Evolutionary conservation across 2,888 invertebrate genomes (phyloP), one percentile per base, ranked within the genome.

Genomic region (Apotomis betuletana): DNA sequence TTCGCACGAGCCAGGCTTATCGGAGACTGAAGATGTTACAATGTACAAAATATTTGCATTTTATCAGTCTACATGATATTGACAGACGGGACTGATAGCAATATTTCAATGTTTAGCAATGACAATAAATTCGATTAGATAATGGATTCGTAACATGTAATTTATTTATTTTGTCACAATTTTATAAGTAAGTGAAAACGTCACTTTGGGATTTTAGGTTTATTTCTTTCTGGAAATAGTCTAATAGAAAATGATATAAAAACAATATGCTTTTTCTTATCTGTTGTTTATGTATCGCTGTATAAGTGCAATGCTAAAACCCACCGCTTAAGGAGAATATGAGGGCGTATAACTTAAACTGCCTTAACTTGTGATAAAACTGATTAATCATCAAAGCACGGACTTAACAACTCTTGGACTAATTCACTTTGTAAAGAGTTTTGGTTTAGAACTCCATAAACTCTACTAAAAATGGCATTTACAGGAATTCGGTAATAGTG

Each of bases 121-220:
- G 71, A 71, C 71, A 74, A 75, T 71, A 74, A 74, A 65, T 65
- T 65, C 10, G 61, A 70, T 74, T 27, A 69, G 52, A 70, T 70
- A 52, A 73, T 73, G 51, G 62, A 65, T n/a, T 65, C 54, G 49
- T 73, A 65, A 15, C 54, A 54, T n/a, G 6, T 6, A 44, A 46
- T 51, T 55, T 49, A 61, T 44, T 51, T 63, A 57, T 67, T 65
- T 10, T 69, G 63, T 72, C 64, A 70, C 68, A 54, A 59, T 49
- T 65, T 69, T 62, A 27, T 52, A 69, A 61, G 61, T 1, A 69
- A 27, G 27, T 27, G 27, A 27, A 2, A 27, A 27, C 27, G 27
- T 27, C 27, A 27, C 27, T 27, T 27, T 27, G 27, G 27, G 2
- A 27, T 27, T 27, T 27, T 27, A 27, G 27, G 27, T 1, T 27